Base-by-base conservation (phyloP, 2,888 invertebrate genomes). In the Eupithecia tripunctaria region DNA sequence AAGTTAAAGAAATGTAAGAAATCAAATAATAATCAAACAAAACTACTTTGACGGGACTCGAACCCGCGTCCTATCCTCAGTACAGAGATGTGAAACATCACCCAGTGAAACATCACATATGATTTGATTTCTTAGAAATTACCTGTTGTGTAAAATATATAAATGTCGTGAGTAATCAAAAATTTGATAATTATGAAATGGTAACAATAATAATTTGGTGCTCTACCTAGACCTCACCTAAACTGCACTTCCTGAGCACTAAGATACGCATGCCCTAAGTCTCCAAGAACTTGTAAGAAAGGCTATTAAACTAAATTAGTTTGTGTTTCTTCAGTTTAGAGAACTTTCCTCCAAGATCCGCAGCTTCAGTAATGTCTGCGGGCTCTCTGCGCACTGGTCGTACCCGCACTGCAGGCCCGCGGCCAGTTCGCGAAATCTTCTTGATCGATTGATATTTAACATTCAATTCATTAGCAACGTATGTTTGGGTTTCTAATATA, bases 401-500 rank as follows among this genome's bases (percentile, higher is more conserved):
- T n/a, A n/a, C n/a, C 18, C 6, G 6, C 38, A 15, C 15, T 14
- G 0, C 8, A 15, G 14, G 62, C 62, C 60, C 62, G 62, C 18
- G 8, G 62, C 32, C 62, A 36, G 18, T 1, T 18, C 32, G 32
- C 32, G n/a, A 32, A 38, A 38, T 21, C 10, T n/a, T 1, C 32
- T 21, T 36, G 63, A 63, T 63, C 36, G 63, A 63, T 12, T 36
- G n/a, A 36, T 38, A 25, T 38, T 21, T 63, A 38, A 63, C 38
- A 38, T 63, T 63, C 36, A 10, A 32, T 32, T 32, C 62, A 63
- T 63, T 21, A 63, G 63, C 6, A 21, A 38, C 14, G 21, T 21
- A 18, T 63, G 36, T 62, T 62, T 62, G n/a, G 10, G 32, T 63
- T 32, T 63, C 27, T 63, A 63, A 63, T 63, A 38, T 32, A 21